Conservation (phyloP, 2,113 vertebrate species). For the Hoplias malabaricus region DNA sequence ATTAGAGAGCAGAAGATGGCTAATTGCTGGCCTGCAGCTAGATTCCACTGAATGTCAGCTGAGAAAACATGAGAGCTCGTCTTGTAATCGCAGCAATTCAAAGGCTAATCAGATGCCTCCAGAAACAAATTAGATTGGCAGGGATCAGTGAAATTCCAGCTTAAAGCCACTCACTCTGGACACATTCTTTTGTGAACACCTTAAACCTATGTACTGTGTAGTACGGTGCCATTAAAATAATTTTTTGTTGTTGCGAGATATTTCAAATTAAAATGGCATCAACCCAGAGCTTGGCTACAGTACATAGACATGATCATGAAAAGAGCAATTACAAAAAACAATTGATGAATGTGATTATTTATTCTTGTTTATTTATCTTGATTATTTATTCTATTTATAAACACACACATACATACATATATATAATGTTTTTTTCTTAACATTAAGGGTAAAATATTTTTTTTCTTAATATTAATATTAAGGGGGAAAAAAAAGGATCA, state of each 20-base stretch:
- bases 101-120: conserved; percentile 54
- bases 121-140: conserved; percentile 58
- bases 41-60: conserved; percentile 59
- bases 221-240: not conserved
- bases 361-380: no score
- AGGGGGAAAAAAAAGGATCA: no score
- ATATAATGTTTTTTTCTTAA: no score
- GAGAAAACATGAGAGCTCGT: conserved; percentile 63
- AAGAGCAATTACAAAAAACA: no score
- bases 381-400: no score
- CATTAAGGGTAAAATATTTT: no score
- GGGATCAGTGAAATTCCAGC: conserved; percentile 55
- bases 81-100: conserved; percentile 57
- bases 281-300: no score
- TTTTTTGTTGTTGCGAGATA: not conserved
- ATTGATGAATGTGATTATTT: no score
- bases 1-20: conserved; percentile 53
- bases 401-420: no score
- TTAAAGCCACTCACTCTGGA: conserved; percentile 20
- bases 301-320: no score
- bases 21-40: conserved; percentile 60
- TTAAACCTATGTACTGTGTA: not conserved
- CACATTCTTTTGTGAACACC: conserved; percentile 33
- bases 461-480: no score
- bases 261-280: no score